Evolutionary conservation across 1,140 invertebrate genomes (phyloP).

Genomic region (Drosophila gunungcola): DNA sequence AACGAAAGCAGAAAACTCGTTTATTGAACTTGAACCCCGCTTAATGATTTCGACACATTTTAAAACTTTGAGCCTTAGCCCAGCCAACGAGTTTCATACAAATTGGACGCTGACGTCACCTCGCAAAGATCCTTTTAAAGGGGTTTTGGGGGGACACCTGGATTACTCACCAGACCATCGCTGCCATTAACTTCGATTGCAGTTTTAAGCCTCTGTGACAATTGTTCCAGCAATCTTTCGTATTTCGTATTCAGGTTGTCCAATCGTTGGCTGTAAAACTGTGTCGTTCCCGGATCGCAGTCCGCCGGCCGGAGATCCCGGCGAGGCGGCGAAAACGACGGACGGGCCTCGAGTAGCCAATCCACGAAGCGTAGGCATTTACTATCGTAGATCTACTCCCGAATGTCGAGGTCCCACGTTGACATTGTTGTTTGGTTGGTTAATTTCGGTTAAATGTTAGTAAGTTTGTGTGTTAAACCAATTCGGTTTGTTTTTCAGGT

Average conservation of each 20-base stretch:
- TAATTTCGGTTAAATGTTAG: slow-evolving; percentile 83
- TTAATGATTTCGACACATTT: slow-evolving; percentile 11
- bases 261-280: slow-evolving; percentile 91
- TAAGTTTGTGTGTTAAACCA: slow-evolving; percentile 76
- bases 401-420: slow-evolving; percentile 14
- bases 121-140: slow-evolving; percentile 37
- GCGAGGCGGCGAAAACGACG: slow-evolving; percentile 83
- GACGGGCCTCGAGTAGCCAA: slow-evolving; percentile 89
- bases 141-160: background rate
- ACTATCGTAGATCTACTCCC: slow-evolving; percentile 89
- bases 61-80: slow-evolving; percentile 7
- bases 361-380: slow-evolving; percentile 94
- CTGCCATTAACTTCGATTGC: slow-evolving; percentile 84
- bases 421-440: slow-evolving; percentile 52
- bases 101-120: slow-evolving; percentile 54
- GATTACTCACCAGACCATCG: slow-evolving; percentile 87
- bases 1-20: slow-evolving; percentile 66
- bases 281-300: slow-evolving; percentile 88
- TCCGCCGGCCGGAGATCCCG: slow-evolving; percentile 79
- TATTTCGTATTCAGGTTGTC: slow-evolving; percentile 94
- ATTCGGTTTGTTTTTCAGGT: slow-evolving; percentile 38
- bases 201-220: slow-evolving; percentile 88
- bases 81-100: slow-evolving; percentile 24
- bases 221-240: slow-evolving; percentile 89
- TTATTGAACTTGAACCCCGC: slow-evolving; percentile 67